Conservation (phyloP, 64 coral and sea anemone species). For the Montipora sp. region DNA sequence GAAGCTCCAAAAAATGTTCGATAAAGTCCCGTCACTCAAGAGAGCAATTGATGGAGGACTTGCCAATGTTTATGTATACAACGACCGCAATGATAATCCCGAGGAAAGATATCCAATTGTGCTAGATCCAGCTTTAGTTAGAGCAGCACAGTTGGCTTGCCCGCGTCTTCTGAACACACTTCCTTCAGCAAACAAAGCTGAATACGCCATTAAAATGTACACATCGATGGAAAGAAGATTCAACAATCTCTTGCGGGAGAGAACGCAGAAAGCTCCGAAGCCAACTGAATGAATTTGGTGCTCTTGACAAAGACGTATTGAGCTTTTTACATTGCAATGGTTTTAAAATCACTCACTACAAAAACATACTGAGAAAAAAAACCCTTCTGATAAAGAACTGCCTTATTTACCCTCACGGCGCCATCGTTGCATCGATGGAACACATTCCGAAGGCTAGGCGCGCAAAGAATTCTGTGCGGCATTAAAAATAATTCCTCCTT, state of each 20-base stretch:
- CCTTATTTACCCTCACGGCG: no score
- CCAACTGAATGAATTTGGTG: background rate
- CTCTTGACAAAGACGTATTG: background rate
- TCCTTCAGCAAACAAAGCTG: slow-evolving; percentile 47
- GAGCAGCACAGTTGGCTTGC: slow-evolving; percentile 64
- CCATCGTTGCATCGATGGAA: no score
- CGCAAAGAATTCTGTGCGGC: no score
- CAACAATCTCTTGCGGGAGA: slow-evolving; percentile 18
- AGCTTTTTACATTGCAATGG: no score
- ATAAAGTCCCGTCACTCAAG: background rate
- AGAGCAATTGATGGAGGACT: background rate
- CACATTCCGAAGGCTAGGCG: no score
- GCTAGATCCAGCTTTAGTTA: slow-evolving; percentile 48
- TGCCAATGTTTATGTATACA: background rate
- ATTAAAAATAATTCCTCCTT: slow-evolving; percentile 25
- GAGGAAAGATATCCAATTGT: slow-evolving; percentile 55
- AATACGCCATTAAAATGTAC: slow-evolving; percentile 65
- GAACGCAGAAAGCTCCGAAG: background rate
- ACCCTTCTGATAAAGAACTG: background rate
- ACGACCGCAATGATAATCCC: slow-evolving; percentile 16
- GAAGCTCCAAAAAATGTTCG: background rate
- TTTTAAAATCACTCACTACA: no score
- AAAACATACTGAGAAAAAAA: background rate
- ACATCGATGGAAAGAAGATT: slow-evolving; percentile 55
- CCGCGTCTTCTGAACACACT: slow-evolving; percentile 26